Evolutionary conservation across 2,113 vertebrate species (phyloP), one percentile per base, ranked within the genome.

Genomic region (Odontesthes bonariensis): DNA sequence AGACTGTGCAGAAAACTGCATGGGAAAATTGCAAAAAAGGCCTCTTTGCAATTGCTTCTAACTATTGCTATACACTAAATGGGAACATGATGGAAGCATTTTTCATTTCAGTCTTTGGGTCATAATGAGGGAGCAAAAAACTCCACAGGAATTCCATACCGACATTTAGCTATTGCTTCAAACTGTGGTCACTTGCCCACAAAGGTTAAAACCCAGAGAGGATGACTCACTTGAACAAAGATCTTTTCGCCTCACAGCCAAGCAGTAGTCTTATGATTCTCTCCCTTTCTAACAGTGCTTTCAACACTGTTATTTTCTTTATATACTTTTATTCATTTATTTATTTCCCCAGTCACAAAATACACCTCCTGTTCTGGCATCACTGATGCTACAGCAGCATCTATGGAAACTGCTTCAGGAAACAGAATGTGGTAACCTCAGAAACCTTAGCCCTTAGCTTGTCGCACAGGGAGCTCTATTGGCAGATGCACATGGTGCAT

Each of bases 171-270:
- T 16, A 5, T 58, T 54, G 54, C 52, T 38, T n/a, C 56, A 42
- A 61, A 61, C 64, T 5, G 47, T 4, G 55, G 38, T 56, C n/a
- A 56, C 32, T 40, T 51, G 60, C 49, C 78, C 70, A 64, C 60
- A 52, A 56, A 77, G 68, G 78, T 79, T 53, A 63, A 52, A 71
- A 64, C 20, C 71, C 8, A 35, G 8, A 23, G 40, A 66, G 59
- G 63, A 64, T 90, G 88, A 87, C 69, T 91, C 83, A 84, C 22
- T 53, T 65, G 13, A 62, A 67, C 33, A n/a, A 49, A 23, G 35
- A 44, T 67, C 12, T 71, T 66, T 63, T 72, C 52, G 52, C 17
- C 66, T 71, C 65, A 27, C 53, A 49, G 73, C 69, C 35, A 33
- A 80, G 73, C 74, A 54, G 53, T 67, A 53, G 65, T 67, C 68